Evolutionary conservation across 2,113 vertebrate species (phyloP), one percentile per base, ranked within the genome.

Genomic region (Gambusia holbrooki): DNA sequence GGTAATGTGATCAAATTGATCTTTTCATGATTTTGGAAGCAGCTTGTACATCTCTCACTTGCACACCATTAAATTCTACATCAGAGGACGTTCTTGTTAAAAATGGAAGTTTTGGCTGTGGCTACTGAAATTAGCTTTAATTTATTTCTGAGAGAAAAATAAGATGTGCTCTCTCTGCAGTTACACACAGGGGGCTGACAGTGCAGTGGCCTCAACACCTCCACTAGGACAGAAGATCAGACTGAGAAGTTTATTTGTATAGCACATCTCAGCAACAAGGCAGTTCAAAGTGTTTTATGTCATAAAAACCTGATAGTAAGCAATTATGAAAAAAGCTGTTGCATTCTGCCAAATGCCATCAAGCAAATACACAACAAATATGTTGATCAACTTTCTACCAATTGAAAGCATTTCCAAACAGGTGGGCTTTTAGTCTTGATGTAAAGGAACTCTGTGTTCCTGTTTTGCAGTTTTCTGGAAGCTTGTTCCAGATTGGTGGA

Each of bases 1-100:
- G 66, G 51, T 83, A 75, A 72, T 68, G 74, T 71, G 73, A 88
- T 84, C 76, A 83, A 84, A 80, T 74, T 87, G 90, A 84, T 89
- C 87, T 81, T 89, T 89, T 87, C 42, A 69, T 83, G 74, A 83
- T 78, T 84, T 82, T n/a, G 2, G 75, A 61, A 85, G 82, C 75
- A 81, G 66, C 70, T 84, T 75, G 75, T 87, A 85, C 70, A 75
- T 82, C 68, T 79, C 76, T 87, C 72, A 37, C 66, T 88, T 70
- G 69, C 82, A 85, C 75, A 45, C 74, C 42, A 77, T 70, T 84
- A 77, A 83, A 77, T 80, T 76, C 73, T 51, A 77, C 30, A 82
- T 79, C 66, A 73, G 64, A 80, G 42, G 71, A 64, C 33, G 71
- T 78, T 25, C 71, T 84, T 83, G 45, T 63, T 62, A 45, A 77